Conservation (phyloP, 2,113 vertebrate species). For the Phodopus roborovskii region DNA sequence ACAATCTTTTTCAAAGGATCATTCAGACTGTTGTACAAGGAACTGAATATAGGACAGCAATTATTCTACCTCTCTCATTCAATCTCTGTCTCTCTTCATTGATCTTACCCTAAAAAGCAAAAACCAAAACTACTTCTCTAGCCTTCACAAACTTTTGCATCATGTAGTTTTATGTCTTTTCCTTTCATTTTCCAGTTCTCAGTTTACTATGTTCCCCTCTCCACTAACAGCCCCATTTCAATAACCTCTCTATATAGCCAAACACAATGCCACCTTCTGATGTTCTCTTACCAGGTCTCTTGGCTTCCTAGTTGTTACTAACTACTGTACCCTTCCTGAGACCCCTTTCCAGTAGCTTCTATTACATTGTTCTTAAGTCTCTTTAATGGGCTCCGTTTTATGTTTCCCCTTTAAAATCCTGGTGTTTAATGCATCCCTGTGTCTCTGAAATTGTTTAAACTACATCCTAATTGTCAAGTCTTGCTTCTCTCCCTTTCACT, state of each 20-base stretch:
- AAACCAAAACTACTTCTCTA: neutral
- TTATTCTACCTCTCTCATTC: neutral
- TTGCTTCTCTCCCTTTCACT: neutral
- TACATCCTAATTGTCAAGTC: neutral
- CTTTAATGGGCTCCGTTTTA: neutral
- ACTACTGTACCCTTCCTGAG: neutral
- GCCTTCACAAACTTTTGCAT: neutral
- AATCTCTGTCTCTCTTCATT: neutral
- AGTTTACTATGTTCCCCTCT: neutral
- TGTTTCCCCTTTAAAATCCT: neutral
- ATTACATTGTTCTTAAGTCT: neutral
- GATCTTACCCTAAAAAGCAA: neutral
- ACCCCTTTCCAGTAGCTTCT: neutral
- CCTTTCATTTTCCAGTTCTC: neutral
- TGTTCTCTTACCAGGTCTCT: neutral
- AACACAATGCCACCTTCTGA: neutral
- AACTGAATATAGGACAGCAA: neutral
- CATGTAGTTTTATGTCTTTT: neutral
- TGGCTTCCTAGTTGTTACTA: neutral
- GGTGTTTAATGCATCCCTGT: neutral
- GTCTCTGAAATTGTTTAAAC: neutral
- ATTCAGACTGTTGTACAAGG: neutral
- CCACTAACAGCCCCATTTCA: neutral
- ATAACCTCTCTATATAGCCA: neutral
- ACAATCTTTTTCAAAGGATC: too few relatives aligned